Base-by-base conservation (phyloP, 2,888 invertebrate genomes). In the Sarcophaga caerulescens region DNA sequence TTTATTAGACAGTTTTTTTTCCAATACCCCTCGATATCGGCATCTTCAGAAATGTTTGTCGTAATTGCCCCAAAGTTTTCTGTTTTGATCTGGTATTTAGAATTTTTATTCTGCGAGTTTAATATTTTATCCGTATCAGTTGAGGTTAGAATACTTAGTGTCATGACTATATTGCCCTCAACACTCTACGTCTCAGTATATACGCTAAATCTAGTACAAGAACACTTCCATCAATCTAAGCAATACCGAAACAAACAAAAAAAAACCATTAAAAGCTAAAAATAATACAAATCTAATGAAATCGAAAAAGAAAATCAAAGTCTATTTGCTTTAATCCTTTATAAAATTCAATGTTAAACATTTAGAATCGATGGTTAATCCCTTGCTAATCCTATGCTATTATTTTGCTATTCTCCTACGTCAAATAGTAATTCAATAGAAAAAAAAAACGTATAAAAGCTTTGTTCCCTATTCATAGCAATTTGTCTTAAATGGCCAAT, bases 401-500 rank as follows among this genome's bases (percentile, higher is more conserved):
- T 52, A 14, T 52, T 52, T 52, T 52, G 35, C 35, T 35, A 0
- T 4, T 17, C 17, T 52, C 5, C 52, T 14, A 52, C 52, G 52
- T 17, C 12, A 52, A 14, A 52, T 52, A 35, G 35, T 35, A 52
- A 52, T 73, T 21, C 66, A 75, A 68, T 75, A n/a, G 14, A 73
- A 73, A 71, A 81, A 59, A 73, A 8, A 1, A 25, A 62, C 66
- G 65, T 86, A 86, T 86, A 86, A 84, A 86, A 86, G 23, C 77
- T 74, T 52, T 3, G 45, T 44, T 70, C 21, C 17, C 35, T 35
- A 14, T 6, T 12, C 11, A 52, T 21, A 45, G 5, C 8, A 78
- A 75, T 78, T 84, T 86, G 84, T 86, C 71, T 70, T 63, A 62
- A 75, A 78, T 86, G 84, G 21, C 74, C 81, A 60, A 60, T 63